Evolutionary conservation across 2,888 invertebrate genomes (phyloP), one percentile per base, ranked within the genome.

Genomic region (Meliscaeva auricollis): DNA sequence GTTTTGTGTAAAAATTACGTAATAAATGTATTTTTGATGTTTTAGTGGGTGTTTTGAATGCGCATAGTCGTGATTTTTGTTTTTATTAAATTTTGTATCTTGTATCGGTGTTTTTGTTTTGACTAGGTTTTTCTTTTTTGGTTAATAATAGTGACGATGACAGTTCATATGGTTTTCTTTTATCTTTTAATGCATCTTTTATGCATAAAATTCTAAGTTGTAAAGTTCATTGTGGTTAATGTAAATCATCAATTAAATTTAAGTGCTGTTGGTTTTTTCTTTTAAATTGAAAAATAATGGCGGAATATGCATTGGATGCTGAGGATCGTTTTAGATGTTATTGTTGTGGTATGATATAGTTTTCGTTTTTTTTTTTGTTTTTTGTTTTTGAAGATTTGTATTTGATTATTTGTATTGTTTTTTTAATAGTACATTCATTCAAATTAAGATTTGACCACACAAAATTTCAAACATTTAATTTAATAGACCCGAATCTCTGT

Each of bases 251-350:
- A 13, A 46, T 64, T 64, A 11, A 13, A 4, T 30, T 30, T 46
- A 13, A 56, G 41, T 26, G 41, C 13, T n/a, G 15, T 60, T 26
- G 26, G 26, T 26, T 26, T 26, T 26, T 26, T 26, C 2, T 26
- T 26, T 26, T 26, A 26, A 26, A 9, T 38, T 38, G 9, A 32
- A 9, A 38, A 60, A 44, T 30, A n/a, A 56, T 72, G 35, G 48
- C 64, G 52, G 32, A 70, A 69, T 64, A 26, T 48, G 48, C 17
- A n/a, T 35, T 48, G 56, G 54, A 85, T 81, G 76, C 11, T 3
- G 81, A 62, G 30, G 69, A 62, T 35, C 76, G 81, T 32, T 85
- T 85, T 52, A 81, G 64, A 32, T 85, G 85, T 62, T 85, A 85
- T 35, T 85, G 85, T 17, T 85, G 85, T 30, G 85, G 85, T 85